Evolutionary conservation across 2,797 vertebrate genomes (phyloP), one percentile per base, ranked within the genome.

Genomic region (Silurus lanzhouensis): DNA sequence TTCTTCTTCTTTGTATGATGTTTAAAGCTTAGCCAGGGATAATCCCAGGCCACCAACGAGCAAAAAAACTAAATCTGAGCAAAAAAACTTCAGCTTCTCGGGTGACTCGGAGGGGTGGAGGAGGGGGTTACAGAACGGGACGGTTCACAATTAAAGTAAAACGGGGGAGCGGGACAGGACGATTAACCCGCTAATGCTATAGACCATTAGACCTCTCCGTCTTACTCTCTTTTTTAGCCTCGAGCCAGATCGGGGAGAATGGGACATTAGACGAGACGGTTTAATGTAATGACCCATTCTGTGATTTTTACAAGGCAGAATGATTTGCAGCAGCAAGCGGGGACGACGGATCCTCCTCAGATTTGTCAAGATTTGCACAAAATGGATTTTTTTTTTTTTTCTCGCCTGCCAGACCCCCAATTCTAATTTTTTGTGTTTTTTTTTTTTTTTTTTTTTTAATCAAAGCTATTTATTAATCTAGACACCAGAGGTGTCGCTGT

Each of bases 181-280:
- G 97, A 98, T 98, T 98, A 97, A 97, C 95, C 97, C 96, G 95
- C 96, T 97, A 97, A 98, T 97, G 96, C 95, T 95, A 96, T 95
- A 95, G 96, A 95, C 96, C 95, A 96, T 97, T 97, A 97, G 96
- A 96, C 94, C 94, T 94, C 96, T 96, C 96, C 94, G 94, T 96
- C 94, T 95, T 93, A 86, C 89, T 93, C 85, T 83, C 64, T 38
- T 77, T 66, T 91, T 94, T 95, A 94, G 96, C 96, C 95, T 31
- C 95, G 93, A 95, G 95, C 96, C 94, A 94, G 94, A 92, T 83
- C 92, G 93, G 93, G 95, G 95, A 95, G 96, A 95, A 94, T 93
- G 95, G 95, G 96, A 97, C 96, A 97, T 97, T 96, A 97, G 92
- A 94, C 95, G 95, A 96, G 95, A 96, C 94, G 96, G 95, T 96